These are phyloP conservation scores for Glossophaga mutica DNA, from an alignment of 2,797 vertebrate genomes.

Conservation along the genomic window DNA sequence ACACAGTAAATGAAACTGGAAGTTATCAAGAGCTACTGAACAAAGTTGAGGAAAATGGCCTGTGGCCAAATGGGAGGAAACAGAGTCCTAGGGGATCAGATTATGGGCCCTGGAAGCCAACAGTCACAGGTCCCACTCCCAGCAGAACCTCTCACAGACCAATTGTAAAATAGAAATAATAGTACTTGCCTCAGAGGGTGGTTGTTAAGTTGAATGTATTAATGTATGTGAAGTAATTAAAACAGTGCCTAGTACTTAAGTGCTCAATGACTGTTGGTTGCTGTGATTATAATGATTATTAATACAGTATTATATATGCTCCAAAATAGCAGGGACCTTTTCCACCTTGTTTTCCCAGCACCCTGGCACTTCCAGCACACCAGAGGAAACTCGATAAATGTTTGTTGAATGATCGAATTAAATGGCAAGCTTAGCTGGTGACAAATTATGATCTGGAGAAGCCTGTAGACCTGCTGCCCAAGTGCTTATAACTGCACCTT, in stretches of 20 bases:
- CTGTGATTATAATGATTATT: slow-evolving; percentile 53
- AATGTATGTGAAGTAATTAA: slow-evolving; percentile 66
- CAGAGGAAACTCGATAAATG: background rate
- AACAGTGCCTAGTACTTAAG: slow-evolving; percentile 27
- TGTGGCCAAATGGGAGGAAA: background rate
- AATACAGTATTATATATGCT: slow-evolving; percentile 18
- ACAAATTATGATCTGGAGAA: background rate
- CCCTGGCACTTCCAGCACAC: background rate
- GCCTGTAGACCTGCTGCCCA: background rate
- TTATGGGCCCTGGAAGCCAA: background rate
- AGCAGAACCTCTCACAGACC: background rate
- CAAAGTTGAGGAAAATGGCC: slow-evolving; percentile 6
- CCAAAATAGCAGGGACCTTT: slow-evolving; percentile 25
- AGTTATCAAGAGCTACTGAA: slow-evolving; percentile 52
- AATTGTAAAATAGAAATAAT: background rate
- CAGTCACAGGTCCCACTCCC: background rate
- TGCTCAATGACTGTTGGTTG: background rate
- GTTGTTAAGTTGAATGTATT: slow-evolving; percentile 58
- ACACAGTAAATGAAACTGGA: slow-evolving; percentile 53
- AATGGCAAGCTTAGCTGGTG: background rate
- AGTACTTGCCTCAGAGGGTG: background rate
- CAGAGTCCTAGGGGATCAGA: background rate
- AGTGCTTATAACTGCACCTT: background rate
- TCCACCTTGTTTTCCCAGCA: background rate
- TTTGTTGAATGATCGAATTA: background rate